Evolutionary conservation across 1,140 invertebrate genomes (phyloP).

Genomic region (Panagrolaimus sp.): DNA sequence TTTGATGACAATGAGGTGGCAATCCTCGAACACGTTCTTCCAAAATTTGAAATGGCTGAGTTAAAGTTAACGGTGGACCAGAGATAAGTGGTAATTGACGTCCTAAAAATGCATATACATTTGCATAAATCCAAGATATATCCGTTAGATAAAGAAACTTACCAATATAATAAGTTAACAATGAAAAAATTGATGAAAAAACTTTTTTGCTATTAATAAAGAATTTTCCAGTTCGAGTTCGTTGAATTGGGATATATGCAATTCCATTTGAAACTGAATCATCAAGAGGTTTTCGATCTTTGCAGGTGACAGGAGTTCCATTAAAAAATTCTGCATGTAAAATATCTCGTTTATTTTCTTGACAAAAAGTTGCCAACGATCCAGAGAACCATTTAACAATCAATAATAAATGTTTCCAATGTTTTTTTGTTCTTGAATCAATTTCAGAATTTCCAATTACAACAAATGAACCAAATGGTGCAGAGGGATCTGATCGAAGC

Average conservation of each 20-base stretch:
- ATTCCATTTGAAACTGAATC: background rate
- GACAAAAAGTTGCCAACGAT: background rate
- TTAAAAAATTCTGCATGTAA: background rate
- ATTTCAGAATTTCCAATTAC: background rate
- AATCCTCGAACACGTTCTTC: background rate
- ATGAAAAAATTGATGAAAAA: background rate
- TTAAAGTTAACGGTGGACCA: background rate
- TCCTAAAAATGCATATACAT: background rate
- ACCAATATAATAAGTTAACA: background rate
- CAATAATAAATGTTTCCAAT: background rate
- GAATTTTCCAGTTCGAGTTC: background rate
- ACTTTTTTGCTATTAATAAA: background rate
- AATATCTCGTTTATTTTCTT: background rate
- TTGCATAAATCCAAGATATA: background rate
- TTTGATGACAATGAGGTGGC: background rate
- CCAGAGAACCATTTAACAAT: background rate
- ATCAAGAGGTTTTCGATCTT: background rate
- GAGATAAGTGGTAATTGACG: background rate
- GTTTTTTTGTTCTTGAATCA: background rate
- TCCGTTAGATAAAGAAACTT: background rate
- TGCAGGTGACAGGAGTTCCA: background rate
- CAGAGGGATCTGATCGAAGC: background rate
- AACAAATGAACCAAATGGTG: background rate
- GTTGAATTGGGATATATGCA: background rate
- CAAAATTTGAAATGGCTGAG: constrained; percentile 6